Evolutionary conservation across 1,140 invertebrate species (phyloP).

Genomic region (Drosophila albomicans): DNA sequence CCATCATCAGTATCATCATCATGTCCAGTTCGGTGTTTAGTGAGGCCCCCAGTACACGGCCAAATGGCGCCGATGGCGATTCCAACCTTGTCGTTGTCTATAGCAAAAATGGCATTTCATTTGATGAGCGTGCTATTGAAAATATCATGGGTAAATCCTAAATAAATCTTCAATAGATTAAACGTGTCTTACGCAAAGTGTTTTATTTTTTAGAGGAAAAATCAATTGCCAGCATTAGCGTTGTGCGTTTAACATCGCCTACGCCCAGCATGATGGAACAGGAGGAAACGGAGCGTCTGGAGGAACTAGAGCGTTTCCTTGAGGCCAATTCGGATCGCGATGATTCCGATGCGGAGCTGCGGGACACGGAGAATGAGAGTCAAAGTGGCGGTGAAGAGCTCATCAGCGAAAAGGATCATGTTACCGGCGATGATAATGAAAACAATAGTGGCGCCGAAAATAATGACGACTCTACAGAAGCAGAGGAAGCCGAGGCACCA

Average conservation of each 20-base stretch:
- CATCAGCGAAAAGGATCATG: conserved; percentile 57
- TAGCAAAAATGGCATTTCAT: conserved; percentile 90
- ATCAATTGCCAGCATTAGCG: conserved; percentile 80
- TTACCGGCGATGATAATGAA: conserved; percentile 62
- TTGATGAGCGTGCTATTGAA: conserved; percentile 89
- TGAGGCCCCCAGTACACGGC: conserved; percentile 58
- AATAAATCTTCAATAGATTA: conserved; percentile 31
- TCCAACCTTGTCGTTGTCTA: conserved; percentile 89
- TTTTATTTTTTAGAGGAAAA: conserved; percentile 68
- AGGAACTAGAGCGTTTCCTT: conserved; percentile 66
- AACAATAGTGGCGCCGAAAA: conserved; percentile 59
- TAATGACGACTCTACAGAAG: conserved; percentile 68
- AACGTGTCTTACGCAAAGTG: neutral
- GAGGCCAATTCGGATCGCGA: conserved; percentile 51
- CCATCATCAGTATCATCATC: conserved; percentile 12
- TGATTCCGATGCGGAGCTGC: conserved; percentile 59
- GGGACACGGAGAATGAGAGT: conserved; percentile 52
- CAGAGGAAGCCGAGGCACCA: conserved; percentile 63
- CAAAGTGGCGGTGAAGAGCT: conserved; percentile 49
- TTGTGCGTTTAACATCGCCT: conserved; percentile 79
- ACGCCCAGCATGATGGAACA: conserved; percentile 84
- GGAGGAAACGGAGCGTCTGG: conserved; percentile 70
- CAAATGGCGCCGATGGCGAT: conserved; percentile 56
- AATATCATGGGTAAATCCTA: conserved; percentile 88
- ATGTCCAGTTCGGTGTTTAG: conserved; percentile 83